A percentile compares a stretch with the other conserved stretches of the same genome.
Evolutionary conservation across 1,140 invertebrate species (phyloP).

Genomic region (Drosophila dunni): DNA sequence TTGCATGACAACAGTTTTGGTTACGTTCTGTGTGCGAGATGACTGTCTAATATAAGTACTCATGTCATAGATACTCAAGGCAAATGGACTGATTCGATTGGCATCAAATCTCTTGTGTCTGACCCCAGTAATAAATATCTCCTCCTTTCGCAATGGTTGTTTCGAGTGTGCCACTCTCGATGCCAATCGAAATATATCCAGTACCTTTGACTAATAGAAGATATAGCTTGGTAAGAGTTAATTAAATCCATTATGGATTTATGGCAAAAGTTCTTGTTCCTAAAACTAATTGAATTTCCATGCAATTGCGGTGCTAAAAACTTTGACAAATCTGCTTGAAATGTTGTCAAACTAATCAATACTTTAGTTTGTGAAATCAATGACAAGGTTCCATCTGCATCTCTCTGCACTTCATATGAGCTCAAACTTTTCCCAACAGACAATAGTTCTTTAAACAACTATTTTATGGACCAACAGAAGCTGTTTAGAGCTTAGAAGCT

Average conservation of each 20-base stretch:
- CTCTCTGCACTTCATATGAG: not conserved
- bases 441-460: constrained; percentile 3
- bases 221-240: not conserved
- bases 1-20: constrained; percentile 22
- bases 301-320: not conserved
- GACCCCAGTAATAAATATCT: not conserved
- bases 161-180: not conserved
- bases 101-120: not conserved
- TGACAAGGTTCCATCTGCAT: not conserved
- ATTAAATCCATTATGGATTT: not conserved
- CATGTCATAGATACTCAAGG: not conserved
- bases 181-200: not conserved
- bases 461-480: constrained; percentile 3
- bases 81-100: not conserved
- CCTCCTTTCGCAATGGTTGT: not conserved
- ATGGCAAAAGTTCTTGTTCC: not conserved
- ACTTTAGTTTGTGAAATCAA: not conserved
- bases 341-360: constrained; percentile 5
- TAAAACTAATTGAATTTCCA: constrained; percentile 6
- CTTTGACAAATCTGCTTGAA: not conserved
- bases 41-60: not conserved
- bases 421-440: not conserved
- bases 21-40: not conserved
- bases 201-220: too few species aligned
- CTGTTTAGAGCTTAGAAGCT: not conserved